Evolutionary conservation across 2,888 invertebrate species (phyloP).

Genomic region (Geophilus truncorum): DNA sequence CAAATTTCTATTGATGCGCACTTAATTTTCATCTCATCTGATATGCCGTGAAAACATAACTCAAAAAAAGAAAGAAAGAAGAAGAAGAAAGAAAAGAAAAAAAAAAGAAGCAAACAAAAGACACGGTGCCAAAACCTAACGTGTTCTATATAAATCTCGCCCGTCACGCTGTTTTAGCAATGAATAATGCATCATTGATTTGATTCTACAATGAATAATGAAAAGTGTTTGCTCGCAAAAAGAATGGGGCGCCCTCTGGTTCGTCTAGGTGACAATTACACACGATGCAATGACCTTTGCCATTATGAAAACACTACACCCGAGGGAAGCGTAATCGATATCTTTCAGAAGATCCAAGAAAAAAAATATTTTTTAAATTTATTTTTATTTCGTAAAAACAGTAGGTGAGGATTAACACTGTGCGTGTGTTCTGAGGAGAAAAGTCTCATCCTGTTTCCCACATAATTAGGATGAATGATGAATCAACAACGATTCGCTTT

Average conservation of each 20-base stretch:
- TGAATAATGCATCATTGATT: not conserved
- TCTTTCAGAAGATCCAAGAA: too few species aligned
- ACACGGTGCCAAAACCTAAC: not conserved
- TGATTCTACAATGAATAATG: not conserved
- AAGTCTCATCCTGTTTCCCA: not conserved
- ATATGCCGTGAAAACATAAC: not conserved
- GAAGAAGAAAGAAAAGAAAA: not conserved
- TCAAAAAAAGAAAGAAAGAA: not conserved
- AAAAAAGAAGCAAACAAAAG: too few species aligned
- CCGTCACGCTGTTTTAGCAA: not conserved
- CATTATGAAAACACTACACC: not conserved
- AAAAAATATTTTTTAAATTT: too few species aligned
- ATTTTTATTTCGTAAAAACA: too few species aligned
- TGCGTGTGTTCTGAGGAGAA: not conserved
- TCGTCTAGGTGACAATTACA: not conserved
- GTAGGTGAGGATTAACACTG: too few species aligned
- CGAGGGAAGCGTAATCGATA: too few species aligned
- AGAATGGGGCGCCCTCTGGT: not conserved
- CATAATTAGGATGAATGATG: not conserved
- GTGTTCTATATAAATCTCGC: not conserved
- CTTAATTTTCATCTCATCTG: not conserved
- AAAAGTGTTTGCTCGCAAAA: not conserved
- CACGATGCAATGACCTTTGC: not conserved
- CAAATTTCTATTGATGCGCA: too few species aligned
- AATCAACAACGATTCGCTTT: too few species aligned